Conservation (phyloP, 1,140 invertebrate species). For the Drosophila melanogaster region Release_6_plus_ISO1_MT NT_033779.5:14185001-14185500, state of each 20-base stretch:
- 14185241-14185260: constrained; percentile 22
- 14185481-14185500: constrained; percentile 36
- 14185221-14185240: constrained; percentile 53
- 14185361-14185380: constrained; percentile 46
- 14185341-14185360: constrained; percentile 29
- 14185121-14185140: constrained; percentile 56
- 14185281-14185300: constrained; percentile 38
- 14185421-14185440: constrained; percentile 81
- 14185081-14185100: constrained; percentile 55
- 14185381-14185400: constrained; percentile 58
- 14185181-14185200: constrained; percentile 56
- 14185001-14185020: constrained; percentile 32
- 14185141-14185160: constrained; percentile 71
- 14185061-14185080: constrained; percentile 58
- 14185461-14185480: constrained; percentile 76
- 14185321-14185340: constrained; percentile 40
- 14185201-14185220: constrained; percentile 63
- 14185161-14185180: constrained; percentile 51
- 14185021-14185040: constrained; percentile 71
- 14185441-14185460: constrained; percentile 81
- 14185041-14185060: constrained; percentile 42
- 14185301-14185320: constrained; percentile 32
- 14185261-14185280: constrained; percentile 26
- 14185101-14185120: constrained; percentile 58
- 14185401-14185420: constrained; percentile 62